These are phyloP conservation scores for Trichonephila clavipes DNA, from an alignment of 1,140 invertebrate genomes.

Conservation along the genomic window DNA sequence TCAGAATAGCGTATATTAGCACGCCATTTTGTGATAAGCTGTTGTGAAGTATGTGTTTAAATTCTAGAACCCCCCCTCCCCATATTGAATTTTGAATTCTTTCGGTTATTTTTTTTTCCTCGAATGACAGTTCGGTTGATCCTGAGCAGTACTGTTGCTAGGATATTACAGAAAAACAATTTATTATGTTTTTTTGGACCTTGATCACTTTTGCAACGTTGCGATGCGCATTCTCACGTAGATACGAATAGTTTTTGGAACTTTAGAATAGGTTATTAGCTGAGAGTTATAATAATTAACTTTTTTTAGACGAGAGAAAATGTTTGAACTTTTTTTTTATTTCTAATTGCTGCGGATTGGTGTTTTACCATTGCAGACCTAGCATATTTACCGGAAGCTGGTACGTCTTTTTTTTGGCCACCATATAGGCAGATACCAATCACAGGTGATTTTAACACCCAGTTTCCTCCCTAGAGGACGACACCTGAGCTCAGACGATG, in stretches of 20 bases:
- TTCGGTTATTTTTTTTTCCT: not conserved
- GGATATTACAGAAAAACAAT: not conserved
- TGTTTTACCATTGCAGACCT: too few species aligned
- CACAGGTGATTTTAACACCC: too few species aligned
- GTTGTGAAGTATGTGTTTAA: not conserved
- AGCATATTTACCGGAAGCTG: too few species aligned
- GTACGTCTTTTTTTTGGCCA: too few species aligned
- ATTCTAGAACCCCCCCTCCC: too few species aligned
- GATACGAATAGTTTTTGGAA: not conserved
- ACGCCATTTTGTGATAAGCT: not conserved
- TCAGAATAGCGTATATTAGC: not conserved
- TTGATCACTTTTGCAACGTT: not conserved
- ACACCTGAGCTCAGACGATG: too few species aligned
- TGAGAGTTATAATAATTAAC: too few species aligned
- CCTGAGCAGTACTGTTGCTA: not conserved
- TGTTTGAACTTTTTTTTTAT: not conserved
- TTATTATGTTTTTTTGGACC: not conserved
- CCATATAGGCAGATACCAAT: too few species aligned
- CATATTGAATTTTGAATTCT: not conserved
- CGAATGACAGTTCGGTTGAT: not conserved
- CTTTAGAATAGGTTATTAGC: too few species aligned
- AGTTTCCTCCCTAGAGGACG: too few species aligned
- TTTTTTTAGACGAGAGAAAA: not conserved
- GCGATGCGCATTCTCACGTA: not conserved
- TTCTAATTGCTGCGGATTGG: too few species aligned